Evolutionary conservation across 2,888 invertebrate species (phyloP).

Genomic region (Axea sp.): DNA sequence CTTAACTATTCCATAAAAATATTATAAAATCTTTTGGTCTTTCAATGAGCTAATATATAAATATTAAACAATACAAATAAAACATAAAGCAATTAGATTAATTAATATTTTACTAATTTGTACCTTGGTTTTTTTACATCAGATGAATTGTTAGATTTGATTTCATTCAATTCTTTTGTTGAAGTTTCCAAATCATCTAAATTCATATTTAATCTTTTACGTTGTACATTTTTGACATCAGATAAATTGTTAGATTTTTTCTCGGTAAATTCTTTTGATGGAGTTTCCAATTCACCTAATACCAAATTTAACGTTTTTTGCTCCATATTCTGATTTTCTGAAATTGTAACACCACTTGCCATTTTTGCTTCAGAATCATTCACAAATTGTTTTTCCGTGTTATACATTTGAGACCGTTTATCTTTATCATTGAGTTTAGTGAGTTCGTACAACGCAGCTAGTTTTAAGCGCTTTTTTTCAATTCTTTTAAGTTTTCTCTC

Average conservation of each 20-base stretch:
- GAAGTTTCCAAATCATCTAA: slow-evolving; percentile 11
- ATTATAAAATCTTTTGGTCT: too few relatives aligned
- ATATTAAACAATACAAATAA: neutral
- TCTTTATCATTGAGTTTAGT: slow-evolving; percentile 83
- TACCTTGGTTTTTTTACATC: slow-evolving; percentile 70
- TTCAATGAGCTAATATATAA: too few relatives aligned
- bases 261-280: neutral
- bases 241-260: too few relatives aligned
- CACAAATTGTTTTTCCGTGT: slow-evolving; percentile 51
- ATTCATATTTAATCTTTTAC: slow-evolving; percentile 64
- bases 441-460: slow-evolving; percentile 83
- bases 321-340: slow-evolving; percentile 17
- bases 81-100: neutral
- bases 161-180: slow-evolving; percentile 7
- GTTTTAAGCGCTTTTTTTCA: slow-evolving; percentile 84
- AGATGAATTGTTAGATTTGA: slow-evolving; percentile 53
- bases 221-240: neutral
- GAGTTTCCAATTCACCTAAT: too few relatives aligned
- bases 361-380: slow-evolving; percentile 12
- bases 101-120: slow-evolving; percentile 5
- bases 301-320: slow-evolving; percentile 68
- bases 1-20: neutral
- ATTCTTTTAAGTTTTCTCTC: slow-evolving; percentile 81
- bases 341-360: slow-evolving; percentile 1
- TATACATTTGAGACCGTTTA: slow-evolving; percentile 74